Conservation (phyloP, 2,113 vertebrate genomes). For the Cromileptes altivelis region DNA sequence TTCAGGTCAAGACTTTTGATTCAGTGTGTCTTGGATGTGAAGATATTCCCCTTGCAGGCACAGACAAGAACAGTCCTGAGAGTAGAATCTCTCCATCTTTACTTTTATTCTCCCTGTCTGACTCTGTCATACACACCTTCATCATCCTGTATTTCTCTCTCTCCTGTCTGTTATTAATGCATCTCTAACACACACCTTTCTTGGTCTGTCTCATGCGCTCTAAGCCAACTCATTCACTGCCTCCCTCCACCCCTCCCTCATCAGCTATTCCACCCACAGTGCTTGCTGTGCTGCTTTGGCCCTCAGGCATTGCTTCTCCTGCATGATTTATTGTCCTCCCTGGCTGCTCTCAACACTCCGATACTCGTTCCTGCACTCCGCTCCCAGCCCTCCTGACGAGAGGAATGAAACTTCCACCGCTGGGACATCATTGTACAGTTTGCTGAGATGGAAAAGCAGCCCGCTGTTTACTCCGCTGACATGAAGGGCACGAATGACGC, state of each 20-base stretch:
- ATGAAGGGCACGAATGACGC: background rate
- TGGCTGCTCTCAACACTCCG: constrained; percentile 33
- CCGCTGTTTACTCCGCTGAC: constrained; percentile 15
- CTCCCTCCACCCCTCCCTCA: constrained; percentile 13
- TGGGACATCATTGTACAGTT: constrained; percentile 38
- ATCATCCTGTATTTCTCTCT: background rate
- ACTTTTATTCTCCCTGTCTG: background rate
- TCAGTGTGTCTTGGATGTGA: background rate
- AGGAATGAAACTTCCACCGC: constrained; percentile 41
- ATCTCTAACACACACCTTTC: constrained; percentile 16
- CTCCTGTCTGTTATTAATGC: constrained; percentile 17
- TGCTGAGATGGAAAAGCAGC: constrained; percentile 21
- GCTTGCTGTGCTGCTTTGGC: constrained; percentile 38
- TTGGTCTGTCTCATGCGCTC: constrained; percentile 6
- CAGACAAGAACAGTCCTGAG: background rate
- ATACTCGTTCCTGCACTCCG: constrained; percentile 19
- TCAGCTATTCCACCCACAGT: constrained; percentile 50
- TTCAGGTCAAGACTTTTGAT: background rate
- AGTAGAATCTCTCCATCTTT: background rate
- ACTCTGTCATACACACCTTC: constrained; percentile 3
- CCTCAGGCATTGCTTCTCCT: constrained; percentile 61
- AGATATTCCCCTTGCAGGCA: background rate
- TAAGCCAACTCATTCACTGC: constrained; percentile 16
- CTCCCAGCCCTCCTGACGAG: constrained; percentile 31
- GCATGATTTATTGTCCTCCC: constrained; percentile 71